Base-by-base conservation (phyloP, 1,140 invertebrate genomes). In the Drosophila arawakana region DNA sequence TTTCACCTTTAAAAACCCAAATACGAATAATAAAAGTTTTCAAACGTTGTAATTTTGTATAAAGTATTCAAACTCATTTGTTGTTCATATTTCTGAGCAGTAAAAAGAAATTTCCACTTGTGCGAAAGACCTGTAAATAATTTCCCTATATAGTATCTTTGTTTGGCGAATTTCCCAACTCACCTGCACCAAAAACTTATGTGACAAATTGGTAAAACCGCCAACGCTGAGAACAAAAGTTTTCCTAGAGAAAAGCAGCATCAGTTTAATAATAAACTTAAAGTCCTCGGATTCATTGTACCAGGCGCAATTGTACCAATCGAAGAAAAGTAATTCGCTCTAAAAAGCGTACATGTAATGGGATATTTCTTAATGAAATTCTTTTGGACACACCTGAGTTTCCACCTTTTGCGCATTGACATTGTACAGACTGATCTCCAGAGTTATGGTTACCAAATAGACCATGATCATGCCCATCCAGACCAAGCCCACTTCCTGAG, bases 41-140 rank as follows among this genome's bases (percentile, higher is more conserved):
- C 80, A 78, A 84, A 81, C 81, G 85, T 89, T 89, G 85, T 89
- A 78, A 84, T 79, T 89, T 88, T 86, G 75, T 88, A 88, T 55
- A 70, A 60, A 55, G 46, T 52, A 46, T 39, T 0, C 7, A 30
- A 13, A 7, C 37, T 50, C 67, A 90, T 79, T 89, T 88, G 63
- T 84, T 73, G 59, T 79, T 89, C 81, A 89, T 89, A 57, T 89
- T 89, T 15, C 81, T 69, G 18, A 89, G 63, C 1, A 89, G 66
- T 46, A 89, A 18, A 81, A 89, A 89, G 68, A 89, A 89, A 62
- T 89, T 89, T n/a, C 84, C 84, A 61, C 84, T 89, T 43, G 84
- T 54, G 0, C 84, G 84, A 81, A 88, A 89, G 0, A 88, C 78
- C 84, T 88, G 30, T 3, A 39, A n/a, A 11, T 2, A 2, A 7